phyloP scores from a whole-genome alignment of 2,113 vertebrate species.

The Columbina picui region DNA sequence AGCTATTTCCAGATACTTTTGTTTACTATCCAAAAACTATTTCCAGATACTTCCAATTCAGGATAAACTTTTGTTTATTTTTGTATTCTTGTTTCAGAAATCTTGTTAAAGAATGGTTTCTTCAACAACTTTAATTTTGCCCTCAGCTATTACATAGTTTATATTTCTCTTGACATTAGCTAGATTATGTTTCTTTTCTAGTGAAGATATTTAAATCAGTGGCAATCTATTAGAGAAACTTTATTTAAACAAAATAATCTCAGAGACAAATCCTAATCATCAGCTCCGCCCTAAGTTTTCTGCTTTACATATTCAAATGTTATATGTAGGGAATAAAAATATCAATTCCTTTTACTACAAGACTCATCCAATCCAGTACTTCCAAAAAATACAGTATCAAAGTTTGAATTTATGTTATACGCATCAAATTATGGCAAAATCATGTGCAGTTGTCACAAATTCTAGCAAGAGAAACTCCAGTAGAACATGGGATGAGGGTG shows the following conservation, averaged over 20 bases:
- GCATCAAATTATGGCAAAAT: background rate
- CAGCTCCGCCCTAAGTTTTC: background rate
- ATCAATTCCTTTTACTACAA: background rate
- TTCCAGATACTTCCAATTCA: background rate
- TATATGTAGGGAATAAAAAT: background rate
- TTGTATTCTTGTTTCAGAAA: background rate
- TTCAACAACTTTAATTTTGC: background rate
- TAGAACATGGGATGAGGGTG: background rate
- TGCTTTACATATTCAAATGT: background rate
- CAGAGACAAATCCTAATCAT: background rate
- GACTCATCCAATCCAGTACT: background rate
- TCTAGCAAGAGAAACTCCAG: background rate
- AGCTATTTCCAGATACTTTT: background rate
- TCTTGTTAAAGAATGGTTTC: background rate
- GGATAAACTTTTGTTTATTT: background rate
- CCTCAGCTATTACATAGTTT: background rate
- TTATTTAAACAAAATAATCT: background rate
- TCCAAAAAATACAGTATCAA: background rate
- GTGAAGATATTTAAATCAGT: background rate
- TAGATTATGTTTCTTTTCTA: background rate
- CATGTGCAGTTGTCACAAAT: background rate
- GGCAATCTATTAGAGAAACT: background rate
- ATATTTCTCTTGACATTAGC: background rate
- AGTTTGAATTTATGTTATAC: background rate
- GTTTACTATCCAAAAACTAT: background rate